phyloP scores from a whole-genome alignment of 2,797 vertebrate genomes.

The Rhyacichthys aspro region DNA sequence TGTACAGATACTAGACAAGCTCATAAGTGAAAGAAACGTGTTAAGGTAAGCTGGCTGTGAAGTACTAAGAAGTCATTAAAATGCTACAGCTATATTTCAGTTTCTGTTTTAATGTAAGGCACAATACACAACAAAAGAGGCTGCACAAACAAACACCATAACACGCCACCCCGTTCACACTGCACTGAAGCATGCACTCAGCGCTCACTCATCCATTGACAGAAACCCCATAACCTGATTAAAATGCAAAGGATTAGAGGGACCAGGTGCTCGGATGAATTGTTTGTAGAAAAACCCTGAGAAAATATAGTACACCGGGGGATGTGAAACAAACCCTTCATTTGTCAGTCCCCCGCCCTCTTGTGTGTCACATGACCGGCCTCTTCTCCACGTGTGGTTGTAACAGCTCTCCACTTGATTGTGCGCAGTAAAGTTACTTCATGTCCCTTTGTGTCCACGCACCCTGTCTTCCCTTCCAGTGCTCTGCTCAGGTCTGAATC shows the following conservation, averaged over 20 bases:
- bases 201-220: conserved; percentile 54
- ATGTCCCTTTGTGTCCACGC: conserved; percentile 16
- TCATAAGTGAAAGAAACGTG: no score
- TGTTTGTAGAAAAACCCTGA: conserved; percentile 58
- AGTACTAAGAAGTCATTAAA: no score
- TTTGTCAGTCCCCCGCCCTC: conserved; percentile 40
- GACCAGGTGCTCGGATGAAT: conserved; percentile 69
- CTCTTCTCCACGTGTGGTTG: conserved; percentile 14
- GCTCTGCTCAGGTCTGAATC: conserved; percentile 55
- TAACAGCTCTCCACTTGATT: conserved; percentile 1
- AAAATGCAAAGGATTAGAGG: conserved; percentile 71
- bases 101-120: background rate
- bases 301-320: conserved; percentile 56
- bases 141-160: conserved; percentile 36
- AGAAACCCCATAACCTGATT: conserved; percentile 66
- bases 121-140: conserved; percentile 20
- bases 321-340: conserved; percentile 49
- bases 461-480: conserved; percentile 32
- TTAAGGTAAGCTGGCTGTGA: no score
- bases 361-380: conserved; percentile 22
- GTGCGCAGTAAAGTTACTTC: conserved; percentile 19
- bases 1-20: no score
- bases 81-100: no score
- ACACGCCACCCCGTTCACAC: conserved; percentile 7
- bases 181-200: conserved; percentile 32